Conservation (phyloP, 35 echinoderm and acorn worm species). For the Apostichopus parvimensis region DNA sequence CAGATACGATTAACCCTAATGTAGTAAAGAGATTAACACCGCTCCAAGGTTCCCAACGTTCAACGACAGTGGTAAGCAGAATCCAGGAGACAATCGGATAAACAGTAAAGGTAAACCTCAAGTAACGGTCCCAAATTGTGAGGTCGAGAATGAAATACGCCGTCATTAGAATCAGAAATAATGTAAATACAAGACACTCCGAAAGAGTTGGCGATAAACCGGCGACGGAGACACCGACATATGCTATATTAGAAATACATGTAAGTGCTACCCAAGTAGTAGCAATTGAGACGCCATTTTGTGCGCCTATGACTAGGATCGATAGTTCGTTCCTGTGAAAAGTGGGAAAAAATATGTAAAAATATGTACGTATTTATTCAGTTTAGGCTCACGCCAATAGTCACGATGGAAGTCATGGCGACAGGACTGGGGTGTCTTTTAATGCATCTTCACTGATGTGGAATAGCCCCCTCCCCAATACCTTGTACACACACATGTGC, state of each 20-base stretch:
- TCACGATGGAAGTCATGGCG: no score
- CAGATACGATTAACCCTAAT: background rate
- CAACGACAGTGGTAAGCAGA: background rate
- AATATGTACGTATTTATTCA: no score
- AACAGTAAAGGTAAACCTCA: constrained; percentile 33
- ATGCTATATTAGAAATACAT: background rate
- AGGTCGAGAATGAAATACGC: constrained; percentile 12
- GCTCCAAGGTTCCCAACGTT: constrained; percentile 9
- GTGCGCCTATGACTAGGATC: background rate
- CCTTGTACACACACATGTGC: no score
- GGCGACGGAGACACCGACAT: background rate
- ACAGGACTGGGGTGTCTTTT: no score
- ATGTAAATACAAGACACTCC: background rate
- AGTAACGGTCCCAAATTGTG: constrained; percentile 23
- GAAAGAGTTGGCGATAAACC: constrained; percentile 2
- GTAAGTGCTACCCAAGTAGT: background rate
- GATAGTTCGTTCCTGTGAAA: background rate
- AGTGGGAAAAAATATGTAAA: no score
- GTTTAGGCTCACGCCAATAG: no score
- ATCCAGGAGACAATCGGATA: constrained; percentile 32
- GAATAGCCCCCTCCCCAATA: no score
- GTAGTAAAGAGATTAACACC: background rate
- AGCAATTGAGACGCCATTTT: constrained; percentile 38
- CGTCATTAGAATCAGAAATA: constrained; percentile 21
- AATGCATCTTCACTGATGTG: no score